phyloP scores from a whole-genome alignment of 2,113 vertebrate genomes.

The Callorhinus ursinus region DNA sequence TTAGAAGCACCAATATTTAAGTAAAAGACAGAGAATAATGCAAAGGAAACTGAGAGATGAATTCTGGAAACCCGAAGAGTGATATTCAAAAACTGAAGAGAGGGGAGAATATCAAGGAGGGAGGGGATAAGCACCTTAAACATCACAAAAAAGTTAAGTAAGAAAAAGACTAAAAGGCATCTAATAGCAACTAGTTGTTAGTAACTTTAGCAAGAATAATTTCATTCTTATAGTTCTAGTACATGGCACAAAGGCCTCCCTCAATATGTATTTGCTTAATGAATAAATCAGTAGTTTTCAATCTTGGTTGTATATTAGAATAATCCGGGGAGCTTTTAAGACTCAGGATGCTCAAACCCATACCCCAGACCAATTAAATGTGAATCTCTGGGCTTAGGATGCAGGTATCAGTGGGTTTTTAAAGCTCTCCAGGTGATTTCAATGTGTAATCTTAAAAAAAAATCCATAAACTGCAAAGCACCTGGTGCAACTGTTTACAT shows the following conservation, averaged over 20 bases:
- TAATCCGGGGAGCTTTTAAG: not conserved
- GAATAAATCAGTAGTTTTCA: slow-evolving; percentile 20
- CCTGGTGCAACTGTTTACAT: not conserved
- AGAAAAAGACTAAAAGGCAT: not conserved
- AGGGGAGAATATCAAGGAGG: not conserved
- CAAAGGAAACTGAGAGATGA: not conserved
- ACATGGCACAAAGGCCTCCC: not conserved
- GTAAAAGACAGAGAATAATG: not conserved
- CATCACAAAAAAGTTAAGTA: not conserved
- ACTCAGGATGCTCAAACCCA: not conserved
- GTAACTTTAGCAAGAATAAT: not conserved
- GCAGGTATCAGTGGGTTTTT: not conserved
- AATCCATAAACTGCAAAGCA: not conserved
- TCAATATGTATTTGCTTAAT: not conserved
- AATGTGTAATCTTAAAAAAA: not conserved
- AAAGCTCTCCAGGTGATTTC: slow-evolving; percentile 24
- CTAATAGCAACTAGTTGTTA: not conserved
- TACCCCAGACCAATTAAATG: not conserved
- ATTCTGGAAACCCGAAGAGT: not conserved
- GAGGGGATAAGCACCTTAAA: not conserved
- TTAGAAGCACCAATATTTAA: slow-evolving; percentile 3
- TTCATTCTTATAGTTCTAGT: not conserved
- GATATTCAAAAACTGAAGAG: not conserved
- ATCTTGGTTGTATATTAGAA: not conserved
- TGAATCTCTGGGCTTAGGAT: not conserved